Base-by-base conservation (phyloP, 2,113 vertebrate species). In the Anser cygnoides region DNA sequence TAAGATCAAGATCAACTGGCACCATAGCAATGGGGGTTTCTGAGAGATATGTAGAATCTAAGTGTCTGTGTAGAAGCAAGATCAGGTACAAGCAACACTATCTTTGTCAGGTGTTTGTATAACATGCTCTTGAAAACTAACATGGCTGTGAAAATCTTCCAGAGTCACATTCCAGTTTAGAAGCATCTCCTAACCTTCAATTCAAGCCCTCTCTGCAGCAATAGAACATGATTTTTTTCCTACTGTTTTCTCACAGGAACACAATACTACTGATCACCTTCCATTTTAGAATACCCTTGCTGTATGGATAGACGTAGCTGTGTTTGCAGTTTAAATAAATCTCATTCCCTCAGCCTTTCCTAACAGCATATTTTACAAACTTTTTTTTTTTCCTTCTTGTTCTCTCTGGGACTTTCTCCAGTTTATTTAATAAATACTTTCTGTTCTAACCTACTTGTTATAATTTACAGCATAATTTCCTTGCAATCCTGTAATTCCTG, bases 151-250 rank as follows among this genome's bases (percentile, higher is more conserved):
- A 73, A 90, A 89, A 81, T 43, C 17, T 52, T 11, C 17, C 17
- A 39, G 5, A 8, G n/a, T 17, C 61, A 49, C 26, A 58, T 5
- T 68, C 5, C 41, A 35, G 46, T 7, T 57, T 41, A 80, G 39
- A 89, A 58, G 2, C 46, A n/a, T 15, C 22, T 89, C 22, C 6
- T 37, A 39, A 23, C 23, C 6, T 6, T 74, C 13, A 41, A 15
- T 59, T 76, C 39, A 79, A 78, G 15, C 2, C 13, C 23, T 20
- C 10, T 79, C 25, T 59, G 13, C 21, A 66, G 41, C 9, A 75
- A 59, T 67, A 66, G 8, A 10, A 20, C 5, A 4, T 18, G 2
- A 0, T 9, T 1, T 84, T 54, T 35, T 28, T 35, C 28, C 28
- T 35, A 4, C 18, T 70, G 3, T 35, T 66, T 70, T 70, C 23